Evolutionary conservation across 2,797 vertebrate genomes (phyloP), one percentile per base, ranked within the genome.

Genomic region (Xenops minutus): DNA sequence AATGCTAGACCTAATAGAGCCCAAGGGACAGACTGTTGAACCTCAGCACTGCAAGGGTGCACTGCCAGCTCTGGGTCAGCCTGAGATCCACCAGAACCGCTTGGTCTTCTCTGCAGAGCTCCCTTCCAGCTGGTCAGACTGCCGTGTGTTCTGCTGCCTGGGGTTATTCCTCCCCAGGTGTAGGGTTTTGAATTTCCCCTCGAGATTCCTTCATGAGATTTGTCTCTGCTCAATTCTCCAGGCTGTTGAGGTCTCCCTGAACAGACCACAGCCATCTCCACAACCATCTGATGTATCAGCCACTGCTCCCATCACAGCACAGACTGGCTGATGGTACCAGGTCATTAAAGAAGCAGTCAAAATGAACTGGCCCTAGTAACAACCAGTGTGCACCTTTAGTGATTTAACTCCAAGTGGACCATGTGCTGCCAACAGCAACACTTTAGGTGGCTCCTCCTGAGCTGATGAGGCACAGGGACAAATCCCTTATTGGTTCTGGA

Each of bases 1-100:
- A 11, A 9, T 37, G 51, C 19, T 67, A 18, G 49, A 23, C 63
- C 48, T 37, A 36, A 6, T 9, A 17, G 15, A 61, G 44, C 20
- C 26, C 39, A 48, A 51, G 26, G 30, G n/a, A 36, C 27, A 43
- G 44, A 9, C 26, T 12, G 29, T 44, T 71, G 34, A 32, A 20
- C 24, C 62, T 52, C 64, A 63, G 21, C 1, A 2, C 37, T 55
- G 66, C 0, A 0, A 54, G 9, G 17, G 6, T 62, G 39, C 29
- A 36, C 51, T 49, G 8, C 12, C 48, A 71, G 49, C 49, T 55
- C 75, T n/a, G 1, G 15, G 17, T 22, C 63, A 48, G 12, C 16
- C 41, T 55, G 58, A 67, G 27, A 14, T 36, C 21, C 56, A 23
- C 20, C 66, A 62, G 37, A 77, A 41, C 49, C 11, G 30, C 46